phyloP scores from a whole-genome alignment of 2,797 vertebrate species.

The Danio jaintianensis region DNA sequence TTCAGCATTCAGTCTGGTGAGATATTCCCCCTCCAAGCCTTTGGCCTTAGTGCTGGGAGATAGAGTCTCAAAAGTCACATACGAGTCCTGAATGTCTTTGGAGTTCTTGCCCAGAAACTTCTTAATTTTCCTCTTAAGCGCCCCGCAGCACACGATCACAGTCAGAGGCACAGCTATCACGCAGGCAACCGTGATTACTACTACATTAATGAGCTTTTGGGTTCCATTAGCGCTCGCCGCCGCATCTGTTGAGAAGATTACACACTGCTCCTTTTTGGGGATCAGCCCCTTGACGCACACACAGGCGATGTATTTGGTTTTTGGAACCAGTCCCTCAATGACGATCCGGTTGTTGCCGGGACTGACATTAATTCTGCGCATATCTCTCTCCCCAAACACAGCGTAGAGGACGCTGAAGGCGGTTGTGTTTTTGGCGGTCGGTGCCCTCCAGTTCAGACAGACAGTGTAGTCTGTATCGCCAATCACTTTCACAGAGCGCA shows the following conservation, averaged over 20 bases:
- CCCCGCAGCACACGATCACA: conserved; percentile 91
- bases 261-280: conserved; percentile 94
- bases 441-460: conserved; percentile 90
- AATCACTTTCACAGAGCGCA: conserved; percentile 91
- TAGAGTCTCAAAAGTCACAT: conserved; percentile 91
- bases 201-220: conserved; percentile 94
- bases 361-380: conserved; percentile 87
- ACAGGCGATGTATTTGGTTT: conserved; percentile 95
- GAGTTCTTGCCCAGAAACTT: conserved; percentile 84
- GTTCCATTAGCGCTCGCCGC: conserved; percentile 90
- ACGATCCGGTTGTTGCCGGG: conserved; percentile 89
- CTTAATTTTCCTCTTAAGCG: conserved; percentile 89
- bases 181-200: conserved; percentile 94
- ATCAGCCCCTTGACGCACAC: conserved; percentile 89
- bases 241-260: conserved; percentile 96
- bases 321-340: conserved; percentile 88
- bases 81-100: conserved; percentile 88
- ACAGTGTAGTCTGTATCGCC: conserved; percentile 93
- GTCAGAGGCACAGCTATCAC: conserved; percentile 94
- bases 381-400: conserved; percentile 90
- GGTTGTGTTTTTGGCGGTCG: conserved; percentile 86
- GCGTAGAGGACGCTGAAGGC: conserved; percentile 92
- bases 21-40: conserved; percentile 84
- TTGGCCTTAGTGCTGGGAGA: conserved; percentile 81
- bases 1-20: conserved; percentile 85